Evolutionary conservation across 2,797 vertebrate genomes (phyloP).

Genomic region (Periophthalmus magnuspinnatus): DNA sequence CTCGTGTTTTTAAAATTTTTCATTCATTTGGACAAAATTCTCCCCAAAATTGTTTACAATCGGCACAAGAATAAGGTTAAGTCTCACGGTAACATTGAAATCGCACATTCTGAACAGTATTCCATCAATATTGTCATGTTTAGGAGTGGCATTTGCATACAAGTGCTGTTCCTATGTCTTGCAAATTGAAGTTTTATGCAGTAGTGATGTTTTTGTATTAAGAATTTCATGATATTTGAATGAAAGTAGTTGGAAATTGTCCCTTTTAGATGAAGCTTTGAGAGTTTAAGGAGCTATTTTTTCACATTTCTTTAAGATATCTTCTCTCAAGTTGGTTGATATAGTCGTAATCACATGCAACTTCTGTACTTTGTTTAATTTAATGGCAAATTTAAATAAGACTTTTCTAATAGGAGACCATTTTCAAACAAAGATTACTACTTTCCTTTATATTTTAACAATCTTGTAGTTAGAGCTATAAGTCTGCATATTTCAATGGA

Average conservation of each 20-base stretch:
- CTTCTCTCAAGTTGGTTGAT: too few species aligned
- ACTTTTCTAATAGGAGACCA: not conserved
- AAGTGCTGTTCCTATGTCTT: conserved; percentile 56
- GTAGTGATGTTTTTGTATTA: not conserved
- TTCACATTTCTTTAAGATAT: too few species aligned
- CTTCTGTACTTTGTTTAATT: too few species aligned
- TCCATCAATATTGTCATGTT: conserved; percentile 1
- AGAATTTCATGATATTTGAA: not conserved
- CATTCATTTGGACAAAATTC: conserved; percentile 34
- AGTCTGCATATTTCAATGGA: conserved; percentile 1
- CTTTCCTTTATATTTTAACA: not conserved
- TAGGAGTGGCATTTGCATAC: conserved; percentile 58
- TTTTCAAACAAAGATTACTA: not conserved
- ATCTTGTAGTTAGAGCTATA: not conserved
- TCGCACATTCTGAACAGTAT: conserved; percentile 55
- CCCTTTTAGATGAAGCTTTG: too few species aligned
- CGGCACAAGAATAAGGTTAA: conserved; percentile 59
- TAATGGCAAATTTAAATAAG: too few species aligned
- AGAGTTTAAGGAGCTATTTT: too few species aligned
- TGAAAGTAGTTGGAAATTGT: too few species aligned
- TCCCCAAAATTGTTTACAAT: conserved; percentile 39
- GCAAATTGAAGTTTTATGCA: not conserved
- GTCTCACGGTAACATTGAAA: conserved; percentile 65
- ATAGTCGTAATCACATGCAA: too few species aligned
- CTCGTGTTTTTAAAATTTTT: not conserved